Percentiles rank a stretch among this genome's conserved stretches.
phyloP scores from a whole-genome alignment of 2,888 invertebrate species.

The Diadromus collaris region DNA sequence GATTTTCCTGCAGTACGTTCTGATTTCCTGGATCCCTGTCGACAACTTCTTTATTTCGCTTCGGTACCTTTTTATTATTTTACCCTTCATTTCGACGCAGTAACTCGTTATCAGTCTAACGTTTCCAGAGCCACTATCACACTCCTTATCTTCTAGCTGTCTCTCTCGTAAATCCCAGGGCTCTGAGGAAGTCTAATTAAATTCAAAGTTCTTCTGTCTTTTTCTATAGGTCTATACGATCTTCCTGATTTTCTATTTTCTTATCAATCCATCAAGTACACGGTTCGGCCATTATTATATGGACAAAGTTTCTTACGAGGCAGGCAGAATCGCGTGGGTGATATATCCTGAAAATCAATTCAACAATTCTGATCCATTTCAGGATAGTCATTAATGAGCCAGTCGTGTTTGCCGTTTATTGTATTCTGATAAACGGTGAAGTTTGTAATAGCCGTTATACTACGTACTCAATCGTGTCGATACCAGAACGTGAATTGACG shows the following conservation, averaged over 20 bases:
- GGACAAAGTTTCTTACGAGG: not conserved
- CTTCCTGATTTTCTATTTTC: conserved; percentile 14
- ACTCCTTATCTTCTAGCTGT: conserved; percentile 39
- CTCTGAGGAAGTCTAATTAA: conserved; percentile 34
- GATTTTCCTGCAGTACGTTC: conserved; percentile 41
- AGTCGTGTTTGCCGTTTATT: conserved; percentile 20
- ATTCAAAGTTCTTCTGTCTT: conserved; percentile 37
- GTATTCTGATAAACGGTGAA: not conserved
- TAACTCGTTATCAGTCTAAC: conserved; percentile 44
- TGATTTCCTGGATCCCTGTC: conserved; percentile 31
- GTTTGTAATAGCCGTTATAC: conserved; percentile 9
- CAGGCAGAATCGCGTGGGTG: not conserved
- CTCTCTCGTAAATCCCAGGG: conserved; percentile 13
- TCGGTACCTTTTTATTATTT: conserved; percentile 4
- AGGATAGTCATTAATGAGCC: not conserved
- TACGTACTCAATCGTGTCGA: conserved; percentile 9
- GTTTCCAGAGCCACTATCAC: not conserved
- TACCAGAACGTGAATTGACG: conserved; percentile 5
- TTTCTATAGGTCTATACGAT: not conserved
- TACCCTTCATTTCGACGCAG: not conserved
- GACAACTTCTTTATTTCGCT: conserved; percentile 20
- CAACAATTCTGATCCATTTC: not conserved
- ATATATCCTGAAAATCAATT: not conserved
- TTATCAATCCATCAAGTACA: conserved; percentile 6
- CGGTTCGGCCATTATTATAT: not conserved